These are phyloP conservation scores for Coecobrya sp. DNA, from an alignment of 2,888 invertebrate species.

Conservation along the genomic window DNA sequence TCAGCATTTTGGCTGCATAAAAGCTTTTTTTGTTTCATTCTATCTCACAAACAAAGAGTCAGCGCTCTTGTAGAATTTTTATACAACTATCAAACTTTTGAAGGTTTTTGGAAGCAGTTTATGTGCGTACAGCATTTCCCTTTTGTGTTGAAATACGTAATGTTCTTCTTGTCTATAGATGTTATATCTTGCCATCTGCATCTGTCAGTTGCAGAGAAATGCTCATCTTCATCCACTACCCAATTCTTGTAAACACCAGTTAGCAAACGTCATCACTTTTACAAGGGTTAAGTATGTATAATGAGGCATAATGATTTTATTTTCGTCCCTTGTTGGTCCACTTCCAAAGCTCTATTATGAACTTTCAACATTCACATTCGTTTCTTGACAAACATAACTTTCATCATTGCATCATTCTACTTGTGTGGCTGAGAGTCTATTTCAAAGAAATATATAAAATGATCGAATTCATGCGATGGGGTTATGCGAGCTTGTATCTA, in stretches of 20 bases:
- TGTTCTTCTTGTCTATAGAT: no score
- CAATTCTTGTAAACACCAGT: background rate
- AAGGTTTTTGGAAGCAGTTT: background rate
- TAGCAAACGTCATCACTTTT: slow-evolving; percentile 8
- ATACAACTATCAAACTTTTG: background rate
- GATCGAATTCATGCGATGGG: background rate
- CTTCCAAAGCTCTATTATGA: slow-evolving; percentile 61
- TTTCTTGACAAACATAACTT: slow-evolving; percentile 22
- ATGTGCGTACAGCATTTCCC: background rate
- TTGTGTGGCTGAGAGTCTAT: background rate
- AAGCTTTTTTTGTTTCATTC: no score
- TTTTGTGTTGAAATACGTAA: background rate
- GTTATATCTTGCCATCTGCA: background rate
- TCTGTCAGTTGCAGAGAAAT: background rate
- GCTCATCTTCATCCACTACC: background rate
- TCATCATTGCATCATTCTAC: background rate
- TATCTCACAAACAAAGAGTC: background rate
- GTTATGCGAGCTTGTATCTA: background rate
- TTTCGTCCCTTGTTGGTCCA: slow-evolving; percentile 54
- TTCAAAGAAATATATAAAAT: background rate
- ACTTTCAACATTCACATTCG: slow-evolving; percentile 52
- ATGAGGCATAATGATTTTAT: slow-evolving; percentile 45
- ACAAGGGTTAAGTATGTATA: background rate
- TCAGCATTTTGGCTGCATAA: no score
- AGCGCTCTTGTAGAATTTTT: background rate